phyloP scores from a whole-genome alignment of 2,888 invertebrate genomes.

The Celastrina argiolus region DNA sequence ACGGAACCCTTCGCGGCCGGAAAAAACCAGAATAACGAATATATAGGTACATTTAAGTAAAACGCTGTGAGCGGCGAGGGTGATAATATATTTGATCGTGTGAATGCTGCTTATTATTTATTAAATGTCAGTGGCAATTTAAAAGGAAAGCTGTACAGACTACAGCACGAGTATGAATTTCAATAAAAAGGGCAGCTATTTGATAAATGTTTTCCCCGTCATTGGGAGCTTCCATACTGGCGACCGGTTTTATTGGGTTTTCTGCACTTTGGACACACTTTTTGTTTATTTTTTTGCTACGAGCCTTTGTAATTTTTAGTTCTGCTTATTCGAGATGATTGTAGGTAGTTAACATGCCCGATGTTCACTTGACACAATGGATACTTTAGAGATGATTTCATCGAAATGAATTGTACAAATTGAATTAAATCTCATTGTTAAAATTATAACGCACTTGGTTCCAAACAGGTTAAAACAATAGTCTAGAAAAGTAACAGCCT shows the following conservation, averaged over 20 bases:
- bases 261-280: conserved; percentile 42
- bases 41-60: not conserved
- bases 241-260: conserved; percentile 60
- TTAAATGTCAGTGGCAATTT: conserved; percentile 10
- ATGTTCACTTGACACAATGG: not conserved
- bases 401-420: not conserved
- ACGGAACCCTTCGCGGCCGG: too few relatives aligned
- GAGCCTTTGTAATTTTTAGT: conserved; percentile 15
- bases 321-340: not conserved
- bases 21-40: not conserved
- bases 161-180: conserved; percentile 34
- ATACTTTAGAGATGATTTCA: not conserved
- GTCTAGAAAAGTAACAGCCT: too few relatives aligned
- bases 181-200: conserved; percentile 46
- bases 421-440: not conserved
- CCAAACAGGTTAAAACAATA: not conserved
- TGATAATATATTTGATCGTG: not conserved
- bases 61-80: not conserved
- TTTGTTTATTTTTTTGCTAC: conserved; percentile 30
- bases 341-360: not conserved
- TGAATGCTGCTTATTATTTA: not conserved
- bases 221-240: conserved; percentile 48
- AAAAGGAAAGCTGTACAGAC: conserved; percentile 16
- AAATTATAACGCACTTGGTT: not conserved
- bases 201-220: conserved; percentile 53